These are phyloP conservation scores for Subacronicta megacephala DNA, from an alignment of 2,888 invertebrate species.

Conservation along the genomic window DNA sequence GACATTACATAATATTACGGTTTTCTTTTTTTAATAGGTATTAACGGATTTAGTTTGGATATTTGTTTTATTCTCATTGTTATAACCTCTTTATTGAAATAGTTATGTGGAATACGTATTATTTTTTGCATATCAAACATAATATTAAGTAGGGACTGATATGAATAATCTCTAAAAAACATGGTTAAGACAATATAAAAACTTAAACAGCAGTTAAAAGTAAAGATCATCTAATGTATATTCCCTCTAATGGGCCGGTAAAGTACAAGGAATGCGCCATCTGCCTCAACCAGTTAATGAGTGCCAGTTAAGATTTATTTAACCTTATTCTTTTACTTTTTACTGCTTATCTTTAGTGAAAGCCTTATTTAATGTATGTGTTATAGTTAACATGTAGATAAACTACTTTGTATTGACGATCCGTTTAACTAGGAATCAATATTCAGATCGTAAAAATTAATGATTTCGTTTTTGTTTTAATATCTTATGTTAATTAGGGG, in stretches of 20 bases:
- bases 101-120: too few species aligned
- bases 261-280: slow-evolving; percentile 48
- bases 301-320: slow-evolving; percentile 54
- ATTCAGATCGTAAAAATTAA: neutral
- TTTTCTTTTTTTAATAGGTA: too few species aligned
- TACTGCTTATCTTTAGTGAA: slow-evolving; percentile 53
- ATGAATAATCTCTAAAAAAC: too few species aligned
- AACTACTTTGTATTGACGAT: slow-evolving; percentile 4
- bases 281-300: slow-evolving; percentile 52
- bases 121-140: too few species aligned
- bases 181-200: neutral
- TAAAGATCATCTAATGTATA: slow-evolving; percentile 24
- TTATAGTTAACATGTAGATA: slow-evolving; percentile 24
- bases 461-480: neutral
- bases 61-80: too few species aligned
- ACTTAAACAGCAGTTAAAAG: neutral
- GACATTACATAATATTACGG: neutral
- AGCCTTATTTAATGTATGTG: slow-evolving; percentile 42
- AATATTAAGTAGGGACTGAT: too few species aligned
- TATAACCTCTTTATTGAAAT: too few species aligned
- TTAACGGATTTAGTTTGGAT: too few species aligned
- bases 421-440: neutral
- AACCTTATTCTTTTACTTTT: slow-evolving; percentile 49
- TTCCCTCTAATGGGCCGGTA: slow-evolving; percentile 47
- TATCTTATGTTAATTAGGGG: neutral